Evolutionary conservation across 2,797 vertebrate species (phyloP).

Genomic region (Lithobates sylvaticus): DNA sequence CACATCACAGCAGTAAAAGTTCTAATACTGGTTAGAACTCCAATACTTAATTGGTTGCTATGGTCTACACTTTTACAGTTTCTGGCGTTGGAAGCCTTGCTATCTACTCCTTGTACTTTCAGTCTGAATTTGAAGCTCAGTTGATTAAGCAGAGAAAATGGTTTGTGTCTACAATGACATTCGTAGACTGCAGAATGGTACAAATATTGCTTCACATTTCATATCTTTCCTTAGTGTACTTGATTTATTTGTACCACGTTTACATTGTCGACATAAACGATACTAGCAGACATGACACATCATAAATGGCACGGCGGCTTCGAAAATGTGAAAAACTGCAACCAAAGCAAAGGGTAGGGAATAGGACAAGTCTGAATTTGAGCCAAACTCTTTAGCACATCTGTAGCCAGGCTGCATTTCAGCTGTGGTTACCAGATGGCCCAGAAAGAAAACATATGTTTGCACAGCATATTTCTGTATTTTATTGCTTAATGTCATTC

Average conservation of each 20-base stretch:
- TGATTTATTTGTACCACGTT: slow-evolving; percentile 50
- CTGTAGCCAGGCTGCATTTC: slow-evolving; percentile 62
- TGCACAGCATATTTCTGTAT: slow-evolving; percentile 64
- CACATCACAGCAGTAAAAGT: no score
- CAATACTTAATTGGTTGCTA: background rate
- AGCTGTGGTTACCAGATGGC: slow-evolving; percentile 63
- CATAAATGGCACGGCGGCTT: slow-evolving; percentile 58
- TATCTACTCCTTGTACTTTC: background rate
- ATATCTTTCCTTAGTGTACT: background rate
- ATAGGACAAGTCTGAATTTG: slow-evolving; percentile 61
- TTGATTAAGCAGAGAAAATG: background rate
- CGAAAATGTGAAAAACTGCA: slow-evolving; percentile 59
- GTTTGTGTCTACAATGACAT: background rate
- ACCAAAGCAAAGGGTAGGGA: slow-evolving; percentile 59
- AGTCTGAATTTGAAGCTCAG: background rate
- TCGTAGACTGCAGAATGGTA: background rate
- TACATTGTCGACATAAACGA: slow-evolving; percentile 55
- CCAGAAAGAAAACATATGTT: slow-evolving; percentile 62
- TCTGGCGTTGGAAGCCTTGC: background rate
- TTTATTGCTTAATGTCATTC: slow-evolving; percentile 64
- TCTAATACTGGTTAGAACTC: no score
- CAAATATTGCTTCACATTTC: slow-evolving; percentile 7
- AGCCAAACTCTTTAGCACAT: slow-evolving; percentile 63
- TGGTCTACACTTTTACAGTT: background rate
- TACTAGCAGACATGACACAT: slow-evolving; percentile 60